Conservation (phyloP, 2,113 vertebrate species). For the Haplochromis burtoni region DNA sequence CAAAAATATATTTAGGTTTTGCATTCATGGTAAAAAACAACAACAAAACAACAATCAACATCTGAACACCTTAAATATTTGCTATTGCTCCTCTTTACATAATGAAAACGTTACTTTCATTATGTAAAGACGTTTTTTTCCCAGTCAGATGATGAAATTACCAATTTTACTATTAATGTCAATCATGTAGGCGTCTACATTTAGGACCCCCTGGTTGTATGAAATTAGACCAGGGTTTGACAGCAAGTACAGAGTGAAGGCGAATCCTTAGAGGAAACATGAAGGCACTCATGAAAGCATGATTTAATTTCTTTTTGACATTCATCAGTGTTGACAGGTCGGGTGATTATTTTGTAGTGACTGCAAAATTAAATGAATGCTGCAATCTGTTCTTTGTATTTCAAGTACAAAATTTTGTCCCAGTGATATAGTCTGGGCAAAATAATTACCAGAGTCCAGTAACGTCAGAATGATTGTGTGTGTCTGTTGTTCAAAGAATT, state of each 20-base stretch:
- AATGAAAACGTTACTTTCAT: neutral
- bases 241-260: neutral
- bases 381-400: constrained; percentile 20
- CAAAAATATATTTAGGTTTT: neutral
- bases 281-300: neutral
- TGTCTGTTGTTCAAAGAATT: neutral
- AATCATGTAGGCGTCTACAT: neutral
- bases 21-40: neutral
- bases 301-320: constrained; percentile 16
- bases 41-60: neutral
- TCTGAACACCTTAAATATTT: neutral
- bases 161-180: neutral
- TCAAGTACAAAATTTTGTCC: neutral
- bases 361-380: constrained; percentile 33
- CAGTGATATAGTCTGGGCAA: neutral
- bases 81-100: neutral
- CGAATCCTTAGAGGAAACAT: neutral
- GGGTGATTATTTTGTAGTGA: constrained; percentile 12
- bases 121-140: neutral
- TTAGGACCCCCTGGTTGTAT: neutral
- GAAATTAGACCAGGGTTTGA: neutral
- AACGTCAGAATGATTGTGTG: neutral
- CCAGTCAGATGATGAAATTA: neutral
- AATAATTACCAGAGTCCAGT: neutral
- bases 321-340: constrained; percentile 7